Evolutionary conservation across 2,797 vertebrate species (phyloP).

Genomic region (Linurgus olivaceus): DNA sequence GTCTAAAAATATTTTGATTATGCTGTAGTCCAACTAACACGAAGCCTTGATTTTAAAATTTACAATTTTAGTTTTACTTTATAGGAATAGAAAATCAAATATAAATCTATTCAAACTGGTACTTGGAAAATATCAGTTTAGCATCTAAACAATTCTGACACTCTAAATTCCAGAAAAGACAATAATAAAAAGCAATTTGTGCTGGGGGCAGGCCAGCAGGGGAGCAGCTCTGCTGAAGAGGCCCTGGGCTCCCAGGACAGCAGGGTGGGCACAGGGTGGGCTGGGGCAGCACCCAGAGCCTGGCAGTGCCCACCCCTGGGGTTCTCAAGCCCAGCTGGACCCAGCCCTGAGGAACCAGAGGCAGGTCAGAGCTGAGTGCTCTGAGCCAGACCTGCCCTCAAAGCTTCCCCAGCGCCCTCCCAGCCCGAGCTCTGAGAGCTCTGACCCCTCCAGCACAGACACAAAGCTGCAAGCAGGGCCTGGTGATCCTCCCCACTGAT

Average conservation of each 20-base stretch:
- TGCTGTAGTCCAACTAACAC: not conserved
- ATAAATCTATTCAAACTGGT: not conserved
- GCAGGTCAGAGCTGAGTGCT: not conserved
- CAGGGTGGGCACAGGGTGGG: not conserved
- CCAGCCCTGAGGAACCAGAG: not conserved
- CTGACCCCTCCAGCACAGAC: not conserved
- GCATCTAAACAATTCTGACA: not conserved
- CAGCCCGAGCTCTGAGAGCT: not conserved
- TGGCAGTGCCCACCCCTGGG: not conserved
- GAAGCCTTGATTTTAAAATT: not conserved
- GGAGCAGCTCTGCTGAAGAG: not conserved
- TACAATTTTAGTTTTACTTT: not conserved
- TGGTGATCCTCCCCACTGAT: not conserved
- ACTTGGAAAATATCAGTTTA: not conserved
- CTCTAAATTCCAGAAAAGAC: not conserved
- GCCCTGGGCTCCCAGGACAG: not conserved
- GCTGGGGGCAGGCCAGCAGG: not conserved
- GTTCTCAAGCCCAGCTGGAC: not conserved
- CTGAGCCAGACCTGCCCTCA: not conserved
- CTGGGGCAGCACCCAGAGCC: not conserved
- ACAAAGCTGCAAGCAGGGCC: not conserved
- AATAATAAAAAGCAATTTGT: not conserved
- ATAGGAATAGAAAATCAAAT: not conserved
- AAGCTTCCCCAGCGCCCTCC: not conserved
- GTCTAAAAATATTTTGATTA: conserved; percentile 42